Evolutionary conservation across 2,797 vertebrate genomes (phyloP).

Genomic region (Cyprinodon diabolis): DNA sequence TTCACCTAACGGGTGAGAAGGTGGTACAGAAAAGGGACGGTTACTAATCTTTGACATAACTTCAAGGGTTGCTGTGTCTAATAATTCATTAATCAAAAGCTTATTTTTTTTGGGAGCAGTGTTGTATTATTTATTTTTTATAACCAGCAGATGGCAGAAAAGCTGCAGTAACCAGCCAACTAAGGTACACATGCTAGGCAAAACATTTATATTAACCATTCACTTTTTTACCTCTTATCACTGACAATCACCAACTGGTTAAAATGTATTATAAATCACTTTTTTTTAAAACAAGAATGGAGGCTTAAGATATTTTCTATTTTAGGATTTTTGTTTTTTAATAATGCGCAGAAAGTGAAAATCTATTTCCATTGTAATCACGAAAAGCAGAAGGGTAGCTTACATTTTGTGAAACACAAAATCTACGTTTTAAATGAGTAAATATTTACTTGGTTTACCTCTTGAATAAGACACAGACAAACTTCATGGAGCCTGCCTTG

Average conservation of each 20-base stretch:
- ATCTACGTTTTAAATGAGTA: background rate
- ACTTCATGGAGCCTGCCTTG: slow-evolving; percentile 87
- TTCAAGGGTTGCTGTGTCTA: background rate
- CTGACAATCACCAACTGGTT: background rate
- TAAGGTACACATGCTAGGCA: background rate
- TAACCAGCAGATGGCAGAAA: slow-evolving; percentile 8
- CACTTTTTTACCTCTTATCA: no score
- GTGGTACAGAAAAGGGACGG: background rate
- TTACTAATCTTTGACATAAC: background rate
- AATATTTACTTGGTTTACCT: slow-evolving; percentile 78
- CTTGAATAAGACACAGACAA: slow-evolving; percentile 87
- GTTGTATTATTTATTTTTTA: background rate
- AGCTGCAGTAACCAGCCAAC: background rate
- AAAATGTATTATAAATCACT: background rate
- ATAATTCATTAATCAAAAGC: background rate
- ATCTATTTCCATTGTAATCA: background rate
- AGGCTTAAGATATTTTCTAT: background rate
- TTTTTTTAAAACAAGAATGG: background rate
- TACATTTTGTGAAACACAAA: background rate
- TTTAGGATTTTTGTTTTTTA: background rate
- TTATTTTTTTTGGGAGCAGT: background rate
- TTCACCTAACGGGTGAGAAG: slow-evolving; percentile 84
- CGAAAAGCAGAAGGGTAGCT: no score
- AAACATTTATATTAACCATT: no score
- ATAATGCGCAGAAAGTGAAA: background rate